These are phyloP conservation scores for Tragelaphus oryx DNA, from an alignment of 2,797 vertebrate species.

Conservation along the genomic window DNA sequence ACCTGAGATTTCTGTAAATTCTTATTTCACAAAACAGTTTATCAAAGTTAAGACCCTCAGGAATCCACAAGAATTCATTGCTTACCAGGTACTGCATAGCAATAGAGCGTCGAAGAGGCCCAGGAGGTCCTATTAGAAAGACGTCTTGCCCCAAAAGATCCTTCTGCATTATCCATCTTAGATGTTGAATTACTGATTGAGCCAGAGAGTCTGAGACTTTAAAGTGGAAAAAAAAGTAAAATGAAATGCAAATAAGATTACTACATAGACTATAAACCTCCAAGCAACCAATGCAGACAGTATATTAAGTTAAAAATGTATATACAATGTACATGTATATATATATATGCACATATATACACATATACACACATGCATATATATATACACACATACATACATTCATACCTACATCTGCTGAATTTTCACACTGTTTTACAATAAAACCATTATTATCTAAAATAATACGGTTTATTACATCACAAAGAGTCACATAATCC, in stretches of 20 bases:
- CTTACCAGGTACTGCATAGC: slow-evolving; percentile 98
- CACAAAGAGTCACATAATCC: not conserved
- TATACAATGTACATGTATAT: not conserved
- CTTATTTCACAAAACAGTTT: not conserved
- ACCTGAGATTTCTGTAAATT: not conserved
- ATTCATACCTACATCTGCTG: not conserved
- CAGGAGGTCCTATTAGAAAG: slow-evolving; percentile 97
- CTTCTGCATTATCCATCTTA: slow-evolving; percentile 99
- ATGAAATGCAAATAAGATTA: slow-evolving; percentile 11
- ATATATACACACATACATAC: not conserved
- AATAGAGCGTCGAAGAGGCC: slow-evolving; percentile 93
- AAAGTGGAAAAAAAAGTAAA: not conserved
- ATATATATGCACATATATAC: not conserved
- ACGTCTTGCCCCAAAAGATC: slow-evolving; percentile 96
- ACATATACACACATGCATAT: not conserved
- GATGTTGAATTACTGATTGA: slow-evolving; percentile 90
- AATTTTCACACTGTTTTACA: not conserved
- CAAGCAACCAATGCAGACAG: not conserved
- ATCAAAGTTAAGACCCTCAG: slow-evolving; percentile 1
- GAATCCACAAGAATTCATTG: not conserved
- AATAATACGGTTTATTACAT: not conserved
- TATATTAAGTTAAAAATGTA: not conserved
- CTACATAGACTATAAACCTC: slow-evolving; percentile 23
- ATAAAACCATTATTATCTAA: slow-evolving; percentile 24
- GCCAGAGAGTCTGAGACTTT: slow-evolving; percentile 88